Conservation (phyloP, 2,797 vertebrate species). For the Scleropages formosus region DNA sequence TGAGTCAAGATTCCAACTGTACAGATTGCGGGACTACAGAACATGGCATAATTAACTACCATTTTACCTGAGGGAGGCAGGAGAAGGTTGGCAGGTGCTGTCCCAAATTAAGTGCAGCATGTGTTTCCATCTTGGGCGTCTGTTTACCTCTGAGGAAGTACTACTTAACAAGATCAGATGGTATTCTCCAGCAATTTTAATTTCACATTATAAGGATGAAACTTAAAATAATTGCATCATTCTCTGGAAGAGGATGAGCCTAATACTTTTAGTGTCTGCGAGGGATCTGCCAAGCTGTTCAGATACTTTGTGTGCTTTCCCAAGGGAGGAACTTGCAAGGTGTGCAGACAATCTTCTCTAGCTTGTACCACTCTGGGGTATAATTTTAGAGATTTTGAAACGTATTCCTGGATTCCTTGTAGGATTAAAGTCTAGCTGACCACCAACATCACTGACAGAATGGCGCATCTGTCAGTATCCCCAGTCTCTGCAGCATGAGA, state of each 20-base stretch:
- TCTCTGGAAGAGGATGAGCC: constrained; percentile 24
- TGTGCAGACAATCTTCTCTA: neutral
- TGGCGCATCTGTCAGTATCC: neutral
- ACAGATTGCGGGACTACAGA: constrained; percentile 34
- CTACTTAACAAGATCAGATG: constrained; percentile 36
- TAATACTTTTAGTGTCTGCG: neutral
- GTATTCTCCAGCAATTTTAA: constrained; percentile 10
- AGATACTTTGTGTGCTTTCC: constrained; percentile 6
- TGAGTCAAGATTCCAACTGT: constrained; percentile 25
- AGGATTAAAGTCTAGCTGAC: neutral
- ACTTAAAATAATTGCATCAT: constrained; percentile 28
- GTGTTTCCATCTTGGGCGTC: constrained; percentile 33
- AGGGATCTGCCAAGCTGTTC: constrained; percentile 26
- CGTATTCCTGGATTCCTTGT: neutral
- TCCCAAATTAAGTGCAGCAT: constrained; percentile 40
- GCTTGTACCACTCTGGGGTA: neutral
- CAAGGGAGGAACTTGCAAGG: neutral
- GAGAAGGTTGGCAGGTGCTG: constrained; percentile 13
- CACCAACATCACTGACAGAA: neutral
- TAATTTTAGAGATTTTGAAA: neutral
- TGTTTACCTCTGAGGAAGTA: constrained; percentile 38
- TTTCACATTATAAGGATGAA: constrained; percentile 1
- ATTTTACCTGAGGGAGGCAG: constrained; percentile 27
- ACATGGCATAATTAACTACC: constrained; percentile 38
- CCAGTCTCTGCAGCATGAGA: neutral